Conservation (phyloP, 2,113 vertebrate species). For the Brachyhypopomus gauderio region DNA sequence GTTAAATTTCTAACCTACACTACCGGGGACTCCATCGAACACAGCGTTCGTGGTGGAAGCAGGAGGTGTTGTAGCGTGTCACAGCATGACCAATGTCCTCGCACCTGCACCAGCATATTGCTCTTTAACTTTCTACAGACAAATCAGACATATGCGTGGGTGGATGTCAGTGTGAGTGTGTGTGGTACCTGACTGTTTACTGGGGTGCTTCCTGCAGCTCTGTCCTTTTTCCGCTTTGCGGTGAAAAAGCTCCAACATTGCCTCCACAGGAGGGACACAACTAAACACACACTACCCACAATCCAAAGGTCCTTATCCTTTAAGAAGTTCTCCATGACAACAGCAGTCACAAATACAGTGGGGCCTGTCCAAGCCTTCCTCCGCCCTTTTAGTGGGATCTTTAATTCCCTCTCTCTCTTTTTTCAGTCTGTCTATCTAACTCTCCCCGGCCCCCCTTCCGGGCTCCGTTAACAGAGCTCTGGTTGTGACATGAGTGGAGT, state of each 20-base stretch:
- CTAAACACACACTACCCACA: constrained; percentile 81
- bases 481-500: constrained; percentile 50
- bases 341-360: constrained; percentile 21
- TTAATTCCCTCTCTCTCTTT: constrained; percentile 8
- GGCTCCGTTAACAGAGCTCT: background rate
- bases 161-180: background rate
- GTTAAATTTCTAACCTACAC: background rate
- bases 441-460: background rate
- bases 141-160: background rate
- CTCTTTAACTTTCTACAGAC: background rate
- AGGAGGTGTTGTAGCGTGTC: background rate
- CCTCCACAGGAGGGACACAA: constrained; percentile 83
- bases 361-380: background rate
- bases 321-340: constrained; percentile 79
- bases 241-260: constrained; percentile 79
- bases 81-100: background rate
- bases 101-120: background rate
- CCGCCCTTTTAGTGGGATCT: constrained; percentile 5
- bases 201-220: constrained; percentile 21
- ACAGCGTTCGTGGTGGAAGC: background rate
- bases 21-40: background rate
- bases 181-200: constrained; percentile 44
- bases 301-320: constrained; percentile 85
- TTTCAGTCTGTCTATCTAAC: constrained; percentile 19
- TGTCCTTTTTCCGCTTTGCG: constrained; percentile 68